Evolutionary conservation across 2,113 vertebrate genomes (phyloP).

Genomic region (Crotalus helleri): DNA sequence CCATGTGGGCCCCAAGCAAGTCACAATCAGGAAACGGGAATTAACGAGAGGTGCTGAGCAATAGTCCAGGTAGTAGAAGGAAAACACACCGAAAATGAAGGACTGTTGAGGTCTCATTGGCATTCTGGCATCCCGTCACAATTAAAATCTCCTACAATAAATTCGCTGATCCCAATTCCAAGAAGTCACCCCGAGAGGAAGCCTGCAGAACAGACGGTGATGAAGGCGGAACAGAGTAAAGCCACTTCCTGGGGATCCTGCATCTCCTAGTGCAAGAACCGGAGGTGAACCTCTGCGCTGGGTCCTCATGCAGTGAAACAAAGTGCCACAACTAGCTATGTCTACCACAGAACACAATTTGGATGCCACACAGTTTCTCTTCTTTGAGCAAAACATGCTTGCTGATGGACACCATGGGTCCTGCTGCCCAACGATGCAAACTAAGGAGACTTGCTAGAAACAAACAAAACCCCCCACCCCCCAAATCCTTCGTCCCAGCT

Average conservation of each 20-base stretch:
- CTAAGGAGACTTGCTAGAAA: not conserved
- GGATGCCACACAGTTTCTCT: conserved; percentile 17
- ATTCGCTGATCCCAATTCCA: conserved; percentile 25
- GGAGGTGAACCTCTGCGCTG: not conserved
- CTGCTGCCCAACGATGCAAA: not conserved
- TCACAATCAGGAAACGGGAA: conserved; percentile 1
- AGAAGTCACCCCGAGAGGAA: conserved; percentile 18
- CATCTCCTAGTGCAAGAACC: not conserved
- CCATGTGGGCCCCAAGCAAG: not conserved
- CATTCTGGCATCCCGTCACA: conserved; percentile 9
- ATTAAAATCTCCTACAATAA: not conserved
- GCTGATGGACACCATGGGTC: not conserved
- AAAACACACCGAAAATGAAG: not conserved
- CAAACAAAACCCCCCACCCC: not conserved
- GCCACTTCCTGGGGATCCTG: not conserved
- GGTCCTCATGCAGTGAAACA: conserved; percentile 62
- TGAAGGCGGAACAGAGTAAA: not conserved
- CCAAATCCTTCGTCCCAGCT: not conserved
- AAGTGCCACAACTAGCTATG: conserved; percentile 64
- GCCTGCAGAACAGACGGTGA: not conserved
- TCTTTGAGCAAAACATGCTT: not conserved
- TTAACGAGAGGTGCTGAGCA: not conserved
- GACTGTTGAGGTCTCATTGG: conserved; percentile 11
- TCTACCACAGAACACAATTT: conserved; percentile 54
- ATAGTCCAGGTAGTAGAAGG: not conserved